Conservation (phyloP, 2,797 vertebrate genomes). For the Schizothorax lantsangensis region DNA sequence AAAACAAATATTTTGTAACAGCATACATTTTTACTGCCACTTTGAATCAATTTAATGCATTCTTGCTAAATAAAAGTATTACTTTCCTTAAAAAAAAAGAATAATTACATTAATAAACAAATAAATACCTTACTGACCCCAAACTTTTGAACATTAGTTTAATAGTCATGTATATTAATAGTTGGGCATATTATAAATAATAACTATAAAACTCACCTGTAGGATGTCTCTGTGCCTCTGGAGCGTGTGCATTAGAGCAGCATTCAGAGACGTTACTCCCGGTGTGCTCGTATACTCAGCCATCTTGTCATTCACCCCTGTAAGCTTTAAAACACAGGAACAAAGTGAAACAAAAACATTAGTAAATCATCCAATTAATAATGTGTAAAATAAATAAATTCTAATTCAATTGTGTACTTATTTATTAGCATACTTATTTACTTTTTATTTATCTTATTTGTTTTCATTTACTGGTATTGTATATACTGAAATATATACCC, state of each 20-base stretch:
- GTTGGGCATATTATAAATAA: neutral
- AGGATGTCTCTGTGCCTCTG: slow-evolving; percentile 96
- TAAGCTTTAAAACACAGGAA: slow-evolving; percentile 78
- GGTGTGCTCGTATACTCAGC: slow-evolving; percentile 92
- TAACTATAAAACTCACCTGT: slow-evolving; percentile 78
- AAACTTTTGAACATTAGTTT: neutral
- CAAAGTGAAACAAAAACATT: neutral
- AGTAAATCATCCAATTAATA: neutral
- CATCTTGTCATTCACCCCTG: slow-evolving; percentile 96
- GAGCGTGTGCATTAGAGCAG: slow-evolving; percentile 95
- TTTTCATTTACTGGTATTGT: neutral
- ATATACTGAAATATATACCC: neutral
- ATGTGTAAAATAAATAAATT: neutral
- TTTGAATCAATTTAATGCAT: neutral
- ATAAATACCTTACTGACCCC: neutral
- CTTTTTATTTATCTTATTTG: neutral
- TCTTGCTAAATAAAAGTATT: neutral
- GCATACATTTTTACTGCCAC: neutral
- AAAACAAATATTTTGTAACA: too few species aligned
- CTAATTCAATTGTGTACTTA: neutral
- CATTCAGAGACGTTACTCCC: slow-evolving; percentile 90
- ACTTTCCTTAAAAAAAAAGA: neutral
- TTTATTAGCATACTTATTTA: neutral
- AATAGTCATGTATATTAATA: neutral
- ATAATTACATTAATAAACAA: neutral